Conservation (phyloP, 2,888 invertebrate species). For the Antitype chi region DNA sequence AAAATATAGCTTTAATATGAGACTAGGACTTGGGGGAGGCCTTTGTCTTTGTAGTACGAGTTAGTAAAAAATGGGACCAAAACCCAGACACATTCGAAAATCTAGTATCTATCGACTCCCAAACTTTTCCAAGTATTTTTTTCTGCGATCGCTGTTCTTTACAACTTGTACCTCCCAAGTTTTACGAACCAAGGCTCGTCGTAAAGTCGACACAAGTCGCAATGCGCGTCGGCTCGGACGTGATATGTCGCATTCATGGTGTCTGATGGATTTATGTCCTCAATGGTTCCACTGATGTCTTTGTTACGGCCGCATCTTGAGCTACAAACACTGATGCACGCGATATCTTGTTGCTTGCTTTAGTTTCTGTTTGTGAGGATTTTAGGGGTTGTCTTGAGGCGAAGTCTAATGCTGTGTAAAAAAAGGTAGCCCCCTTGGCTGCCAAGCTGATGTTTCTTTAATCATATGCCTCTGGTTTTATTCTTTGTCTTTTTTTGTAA, state of each 20-base stretch:
- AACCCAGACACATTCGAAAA: neutral
- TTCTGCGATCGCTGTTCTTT: neutral
- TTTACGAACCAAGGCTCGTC: slow-evolving; percentile 82
- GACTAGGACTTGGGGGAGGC: no score
- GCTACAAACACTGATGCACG: slow-evolving; percentile 56
- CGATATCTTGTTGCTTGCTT: slow-evolving; percentile 43
- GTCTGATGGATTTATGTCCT: slow-evolving; percentile 84
- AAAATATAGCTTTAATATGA: neutral
- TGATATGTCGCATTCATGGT: slow-evolving; percentile 83
- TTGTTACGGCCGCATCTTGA: slow-evolving; percentile 68
- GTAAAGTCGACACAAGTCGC: slow-evolving; percentile 80
- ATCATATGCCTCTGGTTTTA: neutral
- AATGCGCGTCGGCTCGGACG: slow-evolving; percentile 79
- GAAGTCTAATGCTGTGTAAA: neutral
- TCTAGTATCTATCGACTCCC: neutral
- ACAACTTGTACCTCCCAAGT: slow-evolving; percentile 70
- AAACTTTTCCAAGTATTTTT: neutral
- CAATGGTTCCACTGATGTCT: slow-evolving; percentile 80
- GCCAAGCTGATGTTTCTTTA: neutral
- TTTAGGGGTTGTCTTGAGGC: neutral
- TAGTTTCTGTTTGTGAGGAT: slow-evolving; percentile 19
- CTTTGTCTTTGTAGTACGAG: no score
- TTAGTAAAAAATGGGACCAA: neutral
- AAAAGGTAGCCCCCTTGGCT: neutral
- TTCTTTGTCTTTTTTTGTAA: neutral